Evolutionary conservation across 1,140 invertebrate genomes (phyloP).

Genomic region (Amphibalanus amphitrite): DNA sequence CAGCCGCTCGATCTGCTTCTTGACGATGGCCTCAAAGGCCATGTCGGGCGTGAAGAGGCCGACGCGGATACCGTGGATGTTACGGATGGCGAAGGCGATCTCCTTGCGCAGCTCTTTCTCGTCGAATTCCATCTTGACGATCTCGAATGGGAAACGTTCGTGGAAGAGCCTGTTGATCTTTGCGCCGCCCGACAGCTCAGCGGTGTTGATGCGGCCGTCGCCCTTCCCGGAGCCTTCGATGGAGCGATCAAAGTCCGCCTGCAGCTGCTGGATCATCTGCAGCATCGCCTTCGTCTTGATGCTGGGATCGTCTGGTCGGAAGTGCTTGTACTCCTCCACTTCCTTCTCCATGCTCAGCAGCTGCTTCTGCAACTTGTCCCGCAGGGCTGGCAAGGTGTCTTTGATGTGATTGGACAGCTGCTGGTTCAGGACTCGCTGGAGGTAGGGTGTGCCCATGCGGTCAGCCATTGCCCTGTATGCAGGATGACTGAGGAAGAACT

Average conservation of each 20-base stretch:
- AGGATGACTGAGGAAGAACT: conserved; percentile 82
- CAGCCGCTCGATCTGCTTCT: conserved; percentile 89
- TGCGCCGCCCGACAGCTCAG: conserved; percentile 93
- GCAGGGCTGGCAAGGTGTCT: conserved; percentile 83
- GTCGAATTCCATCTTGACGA: conserved; percentile 97
- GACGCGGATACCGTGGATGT: conserved; percentile 91
- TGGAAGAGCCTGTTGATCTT: conserved; percentile 98
- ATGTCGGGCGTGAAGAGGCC: conserved; percentile 99
- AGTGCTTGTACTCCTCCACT: conserved; percentile 98
- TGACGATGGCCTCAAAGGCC: conserved; percentile 99
- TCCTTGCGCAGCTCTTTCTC: conserved; percentile 93
- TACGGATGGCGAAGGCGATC: conserved; percentile 97
- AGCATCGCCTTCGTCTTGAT: conserved; percentile 99
- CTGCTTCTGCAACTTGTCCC: conserved; percentile 74
- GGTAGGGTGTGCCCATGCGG: conserved; percentile 90
- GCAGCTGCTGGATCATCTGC: conserved; percentile 98
- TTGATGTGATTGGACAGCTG: conserved; percentile 99
- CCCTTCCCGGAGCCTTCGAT: conserved; percentile 78
- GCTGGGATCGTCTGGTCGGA: conserved; percentile 91
- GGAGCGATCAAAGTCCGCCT: conserved; percentile 92
- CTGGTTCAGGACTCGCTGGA: conserved; percentile 93
- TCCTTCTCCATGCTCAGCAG: conserved; percentile 50
- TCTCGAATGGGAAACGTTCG: conserved; percentile 97
- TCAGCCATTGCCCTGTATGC: conserved; percentile 69
- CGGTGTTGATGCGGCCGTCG: conserved; percentile 85